Percentiles rank a stretch among this genome's conserved stretches.
Evolutionary conservation across 2,797 vertebrate genomes (phyloP).

Genomic region (Denticeps clupeoides): DNA sequence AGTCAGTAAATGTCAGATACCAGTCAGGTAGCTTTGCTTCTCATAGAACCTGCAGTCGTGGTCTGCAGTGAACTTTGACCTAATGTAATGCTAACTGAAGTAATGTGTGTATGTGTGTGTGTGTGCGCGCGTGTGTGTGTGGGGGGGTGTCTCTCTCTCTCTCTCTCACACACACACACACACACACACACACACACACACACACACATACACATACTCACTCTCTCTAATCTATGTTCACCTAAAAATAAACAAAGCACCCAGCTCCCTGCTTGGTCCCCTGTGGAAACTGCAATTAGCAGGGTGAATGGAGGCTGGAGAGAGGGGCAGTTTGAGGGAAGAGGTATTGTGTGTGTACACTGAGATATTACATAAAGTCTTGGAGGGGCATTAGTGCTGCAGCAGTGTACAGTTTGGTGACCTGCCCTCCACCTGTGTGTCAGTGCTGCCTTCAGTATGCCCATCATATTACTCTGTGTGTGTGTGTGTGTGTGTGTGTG

Average conservation of each 20-base stretch:
- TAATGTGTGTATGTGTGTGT: too few species aligned
- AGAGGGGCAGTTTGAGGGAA: slow-evolving; percentile 3
- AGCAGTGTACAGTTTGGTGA: background rate
- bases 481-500: background rate
- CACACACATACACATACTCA: slow-evolving; percentile 1
- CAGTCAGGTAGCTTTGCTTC: too few species aligned
- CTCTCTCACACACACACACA: slow-evolving; percentile 2
- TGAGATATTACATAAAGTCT: slow-evolving; percentile 52
- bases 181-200: slow-evolving; percentile 1
- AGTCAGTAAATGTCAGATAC: too few species aligned
- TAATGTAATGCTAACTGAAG: too few species aligned
- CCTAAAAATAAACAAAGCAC: slow-evolving; percentile 48
- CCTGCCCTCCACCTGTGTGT: background rate
- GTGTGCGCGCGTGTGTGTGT: too few species aligned
- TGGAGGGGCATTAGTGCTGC: slow-evolving; percentile 28
- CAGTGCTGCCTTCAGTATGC: background rate
- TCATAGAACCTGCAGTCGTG: too few species aligned
- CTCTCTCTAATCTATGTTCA: slow-evolving; percentile 24
- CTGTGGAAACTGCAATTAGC: slow-evolving; percentile 53
- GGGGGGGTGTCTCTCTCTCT: background rate
- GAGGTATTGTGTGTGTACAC: slow-evolving; percentile 47
- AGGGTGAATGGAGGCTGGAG: slow-evolving; percentile 33
- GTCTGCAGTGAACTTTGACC: too few species aligned
- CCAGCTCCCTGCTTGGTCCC: slow-evolving; percentile 29
- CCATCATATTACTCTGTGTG: background rate